Base-by-base conservation (phyloP, 2,113 vertebrate species). In the Jacana jacana region DNA sequence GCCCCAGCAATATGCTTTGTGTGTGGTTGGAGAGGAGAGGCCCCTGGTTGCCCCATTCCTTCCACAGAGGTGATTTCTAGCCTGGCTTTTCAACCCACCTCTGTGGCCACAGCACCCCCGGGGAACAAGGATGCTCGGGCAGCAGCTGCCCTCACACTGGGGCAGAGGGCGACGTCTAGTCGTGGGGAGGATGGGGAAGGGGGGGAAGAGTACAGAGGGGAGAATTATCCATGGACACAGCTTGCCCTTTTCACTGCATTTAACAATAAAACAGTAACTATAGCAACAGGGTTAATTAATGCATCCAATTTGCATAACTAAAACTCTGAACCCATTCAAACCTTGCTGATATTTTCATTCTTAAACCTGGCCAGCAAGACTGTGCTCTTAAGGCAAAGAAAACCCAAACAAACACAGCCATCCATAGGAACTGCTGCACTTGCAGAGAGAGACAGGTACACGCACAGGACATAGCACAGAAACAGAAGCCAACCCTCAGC, bases 221-320 rank as follows among this genome's bases (percentile, higher is more conserved):
- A 85, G 80, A 89, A 88, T 94, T 94, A 93, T 90, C 88, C 52
- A 72, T 0, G 75, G 91, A n/a, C 91, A 90, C 88, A 54, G 92
- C 91, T 77, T 82, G 88, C 93, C 91, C 86, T 66, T 91, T 89
- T 64, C 94, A 86, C 69, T 9, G 81, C 44, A 13, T 72, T 95
- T 92, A 91, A 94, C 96, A 94, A 86, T 85, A 95, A 82, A 91
- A 94, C 37, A 5, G 97, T 96, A 84, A 42, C 97, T 89, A 97
- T 89, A 96, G 94, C 96, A 95, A 96, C 83, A 31, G 94, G 83
- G 97, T 97, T 97, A 95, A 98, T 96, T 85, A 91, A 96, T 90
- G 96, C 93, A 37, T 14, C 55, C 76, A 3, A 93, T 88, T 90
- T 93, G 85, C 96, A 95, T 95, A 89, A 95, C 90, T 89, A 94